A percentile compares a stretch with the other conserved stretches of the same genome.
These are phyloP conservation scores for Pseudanteris insignis DNA, from an alignment of 2,888 invertebrate genomes.

Conservation along the genomic window DNA sequence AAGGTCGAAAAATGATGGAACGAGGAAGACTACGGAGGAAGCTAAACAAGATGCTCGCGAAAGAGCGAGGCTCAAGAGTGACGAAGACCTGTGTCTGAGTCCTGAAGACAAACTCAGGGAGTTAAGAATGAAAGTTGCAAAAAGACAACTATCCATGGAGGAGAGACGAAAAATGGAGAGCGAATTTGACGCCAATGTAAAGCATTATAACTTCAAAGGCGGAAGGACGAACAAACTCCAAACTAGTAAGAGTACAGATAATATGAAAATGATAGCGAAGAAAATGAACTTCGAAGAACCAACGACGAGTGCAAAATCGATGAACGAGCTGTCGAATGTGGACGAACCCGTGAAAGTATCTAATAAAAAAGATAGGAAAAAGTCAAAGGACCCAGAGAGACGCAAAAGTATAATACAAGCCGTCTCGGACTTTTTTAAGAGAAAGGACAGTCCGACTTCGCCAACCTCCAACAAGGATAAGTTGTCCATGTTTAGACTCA, in stretches of 20 bases:
- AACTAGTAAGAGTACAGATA: constrained; percentile 64
- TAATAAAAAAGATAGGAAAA: constrained; percentile 66
- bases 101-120: constrained; percentile 74
- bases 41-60: constrained; percentile 73
- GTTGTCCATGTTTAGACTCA: constrained; percentile 71
- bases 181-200: constrained; percentile 47
- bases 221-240: constrained; percentile 53
- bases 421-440: constrained; percentile 84
- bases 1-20: constrained; percentile 66
- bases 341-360: constrained; percentile 14
- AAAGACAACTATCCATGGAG: constrained; percentile 59
- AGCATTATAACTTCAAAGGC: constrained; percentile 53
- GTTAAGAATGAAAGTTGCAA: constrained; percentile 67
- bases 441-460: constrained; percentile 70
- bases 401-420: constrained; percentile 86
- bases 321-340: constrained; percentile 57
- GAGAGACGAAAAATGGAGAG: constrained; percentile 52
- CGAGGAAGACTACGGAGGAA: constrained; percentile 69
- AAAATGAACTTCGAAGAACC: constrained; percentile 50
- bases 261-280: constrained; percentile 56
- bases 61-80: constrained; percentile 75
- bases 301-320: constrained; percentile 56
- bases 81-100: constrained; percentile 78
- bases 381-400: constrained; percentile 75
- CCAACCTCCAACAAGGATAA: constrained; percentile 65